Evolutionary conservation across 2,797 vertebrate species (phyloP), one percentile per base, ranked within the genome.

Genomic region (Diplodus puntazzo): DNA sequence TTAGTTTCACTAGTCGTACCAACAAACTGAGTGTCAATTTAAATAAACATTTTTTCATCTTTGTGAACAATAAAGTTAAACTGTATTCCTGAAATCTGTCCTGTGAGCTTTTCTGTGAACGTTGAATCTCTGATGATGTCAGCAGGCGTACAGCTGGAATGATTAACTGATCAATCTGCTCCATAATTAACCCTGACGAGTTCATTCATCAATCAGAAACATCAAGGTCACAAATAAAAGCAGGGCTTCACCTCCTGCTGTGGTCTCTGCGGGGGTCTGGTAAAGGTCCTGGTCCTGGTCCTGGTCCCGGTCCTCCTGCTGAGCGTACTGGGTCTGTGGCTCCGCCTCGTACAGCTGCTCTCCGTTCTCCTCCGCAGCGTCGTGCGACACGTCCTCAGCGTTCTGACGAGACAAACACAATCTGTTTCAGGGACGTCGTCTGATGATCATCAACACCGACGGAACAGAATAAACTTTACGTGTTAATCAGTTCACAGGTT

Each of bases 291-390:
- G 89, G 0, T 94, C 91, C 61, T 73, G 89, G 0, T 46, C 45
- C 46, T 96, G 96, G 93, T 94, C 91, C 61, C 61, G 89, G 0
- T 46, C 45, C 46, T 96, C 96, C 0, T 96, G 88, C 46, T 90
- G 83, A 0, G 88, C 0, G 1, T 88, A 69, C 79, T 90, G 50
- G 46, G 66, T 88, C 43, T 48, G 42, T 0, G 91, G 74, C 84
- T 96, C 95, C 0, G 79, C 77, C 70, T 96, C 94, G 0, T 61
- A 91, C 1, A 86, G 82, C 1, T 59, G 80, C 0, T 91, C 74
- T 0, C 87, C 75, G 0, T 93, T 89, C 78, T 94, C 92, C 4
- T 46, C 74, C 6, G 69, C 79, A 0, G 73, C 49, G 1, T 92
- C 81, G 46, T 69, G 50, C 72, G 73, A 43, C 0, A 79, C 18